Percentiles rank a stretch among this genome's conserved stretches.
phyloP scores from a whole-genome alignment of 2,797 vertebrate genomes.

The Choloepus didactylus region DNA sequence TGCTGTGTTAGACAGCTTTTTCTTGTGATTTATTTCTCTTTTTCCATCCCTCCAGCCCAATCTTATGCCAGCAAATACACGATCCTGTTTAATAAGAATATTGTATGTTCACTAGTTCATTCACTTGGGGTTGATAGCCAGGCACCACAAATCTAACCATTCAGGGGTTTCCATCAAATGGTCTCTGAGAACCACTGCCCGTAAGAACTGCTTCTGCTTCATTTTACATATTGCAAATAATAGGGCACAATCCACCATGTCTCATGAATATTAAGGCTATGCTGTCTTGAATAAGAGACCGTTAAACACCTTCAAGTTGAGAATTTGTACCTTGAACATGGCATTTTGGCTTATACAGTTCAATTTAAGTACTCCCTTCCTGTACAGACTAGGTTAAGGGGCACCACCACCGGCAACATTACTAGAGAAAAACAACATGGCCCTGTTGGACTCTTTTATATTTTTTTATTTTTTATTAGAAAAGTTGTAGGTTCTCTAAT shows the following conservation, averaged over 20 bases:
- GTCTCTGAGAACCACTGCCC: background rate
- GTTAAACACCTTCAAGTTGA: slow-evolving; percentile 4
- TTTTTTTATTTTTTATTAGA: too few species aligned
- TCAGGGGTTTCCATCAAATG: background rate
- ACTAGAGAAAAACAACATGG: background rate
- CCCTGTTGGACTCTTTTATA: too few species aligned
- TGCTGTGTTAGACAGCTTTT: slow-evolving; percentile 32
- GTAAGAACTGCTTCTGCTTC: background rate
- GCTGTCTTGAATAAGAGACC: background rate
- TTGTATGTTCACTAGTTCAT: slow-evolving; percentile 2
- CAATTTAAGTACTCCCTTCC: background rate
- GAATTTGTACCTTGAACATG: background rate
- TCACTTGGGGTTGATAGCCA: background rate
- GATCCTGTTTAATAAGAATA: slow-evolving; percentile 41
- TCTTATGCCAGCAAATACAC: slow-evolving; percentile 35
- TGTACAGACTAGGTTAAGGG: background rate
- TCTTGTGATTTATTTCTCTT: slow-evolving; percentile 60
- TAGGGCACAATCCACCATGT: background rate
- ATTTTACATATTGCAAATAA: background rate
- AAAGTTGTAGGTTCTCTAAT: too few species aligned
- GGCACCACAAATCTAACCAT: background rate
- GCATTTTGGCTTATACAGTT: background rate
- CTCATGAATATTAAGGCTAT: background rate
- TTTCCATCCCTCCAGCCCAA: background rate
- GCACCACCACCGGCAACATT: background rate